These are phyloP conservation scores for Meganola albula DNA, from an alignment of 2,888 invertebrate genomes.

Conservation along the genomic window DNA sequence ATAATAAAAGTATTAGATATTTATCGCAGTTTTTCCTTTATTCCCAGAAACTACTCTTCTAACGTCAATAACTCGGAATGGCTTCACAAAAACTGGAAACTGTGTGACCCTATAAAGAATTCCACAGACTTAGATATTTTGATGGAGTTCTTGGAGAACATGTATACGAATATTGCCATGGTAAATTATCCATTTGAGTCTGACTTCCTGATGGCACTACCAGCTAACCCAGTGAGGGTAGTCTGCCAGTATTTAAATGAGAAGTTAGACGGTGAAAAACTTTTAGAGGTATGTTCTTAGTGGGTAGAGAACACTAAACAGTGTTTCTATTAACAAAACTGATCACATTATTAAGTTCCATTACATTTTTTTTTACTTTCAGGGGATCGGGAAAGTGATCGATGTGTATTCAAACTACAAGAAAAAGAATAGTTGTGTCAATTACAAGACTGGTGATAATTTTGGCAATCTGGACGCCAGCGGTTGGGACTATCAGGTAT, in stretches of 20 bases:
- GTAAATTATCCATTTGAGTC: constrained; percentile 95
- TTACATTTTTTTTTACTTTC: no score
- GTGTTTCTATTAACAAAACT: no score
- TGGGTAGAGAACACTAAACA: no score
- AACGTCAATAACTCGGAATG: constrained; percentile 82
- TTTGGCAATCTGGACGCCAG: constrained; percentile 79
- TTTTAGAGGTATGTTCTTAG: constrained; percentile 72
- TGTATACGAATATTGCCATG: constrained; percentile 92
- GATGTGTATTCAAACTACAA: constrained; percentile 90
- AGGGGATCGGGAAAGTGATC: constrained; percentile 82
- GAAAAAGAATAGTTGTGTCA: constrained; percentile 82
- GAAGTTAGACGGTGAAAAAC: constrained; percentile 58
- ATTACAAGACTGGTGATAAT: constrained; percentile 75
- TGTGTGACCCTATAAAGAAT: constrained; percentile 84
- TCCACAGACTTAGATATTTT: constrained; percentile 59
- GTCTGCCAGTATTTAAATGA: constrained; percentile 77
- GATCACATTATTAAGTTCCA: no score
- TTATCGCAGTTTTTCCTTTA: no score
- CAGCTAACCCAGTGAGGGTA: constrained; percentile 87
- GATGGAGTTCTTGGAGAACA: constrained; percentile 83
- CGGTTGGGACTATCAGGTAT: constrained; percentile 91
- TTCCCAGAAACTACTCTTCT: constrained; percentile 63
- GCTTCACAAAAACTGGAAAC: constrained; percentile 83
- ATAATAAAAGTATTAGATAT: no score
- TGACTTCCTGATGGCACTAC: constrained; percentile 88